Evolutionary conservation across 2,113 vertebrate genomes (phyloP).

Genomic region (Limanda limanda): DNA sequence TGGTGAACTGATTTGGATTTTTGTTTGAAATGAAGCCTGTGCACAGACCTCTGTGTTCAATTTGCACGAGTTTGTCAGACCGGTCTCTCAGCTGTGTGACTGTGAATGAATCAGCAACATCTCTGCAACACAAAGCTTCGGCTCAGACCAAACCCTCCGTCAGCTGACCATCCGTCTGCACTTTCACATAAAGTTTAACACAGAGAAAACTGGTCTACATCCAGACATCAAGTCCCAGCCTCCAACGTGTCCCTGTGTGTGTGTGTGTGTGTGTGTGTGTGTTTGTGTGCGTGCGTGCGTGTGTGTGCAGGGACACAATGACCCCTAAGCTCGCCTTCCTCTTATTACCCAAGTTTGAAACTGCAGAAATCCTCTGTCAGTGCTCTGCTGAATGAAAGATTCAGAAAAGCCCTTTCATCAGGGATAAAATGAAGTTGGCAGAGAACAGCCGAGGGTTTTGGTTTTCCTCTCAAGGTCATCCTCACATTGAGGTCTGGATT

Average conservation of each 20-base stretch:
- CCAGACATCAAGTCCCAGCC: conserved; percentile 20
- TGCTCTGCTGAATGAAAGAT: conserved; percentile 51
- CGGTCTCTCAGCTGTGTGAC: conserved; percentile 43
- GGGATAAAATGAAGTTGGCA: conserved; percentile 68
- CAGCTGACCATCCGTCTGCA: conserved; percentile 53
- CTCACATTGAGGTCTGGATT: conserved; percentile 29
- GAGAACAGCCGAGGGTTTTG: conserved; percentile 26
- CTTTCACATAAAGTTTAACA: conserved; percentile 45
- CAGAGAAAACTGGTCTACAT: conserved; percentile 21
- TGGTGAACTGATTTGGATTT: no score
- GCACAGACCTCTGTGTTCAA: not conserved
- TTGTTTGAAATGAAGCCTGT: no score
- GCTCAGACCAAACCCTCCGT: conserved; percentile 14
- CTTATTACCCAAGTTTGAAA: conserved; percentile 34
- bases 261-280: conserved; percentile 31
- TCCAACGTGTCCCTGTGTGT: conserved; percentile 10
- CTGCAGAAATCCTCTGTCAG: conserved; percentile 49
- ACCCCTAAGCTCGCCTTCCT: conserved; percentile 9
- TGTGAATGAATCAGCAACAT: conserved; percentile 17
- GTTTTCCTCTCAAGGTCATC: conserved; percentile 66
- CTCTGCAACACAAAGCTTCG: conserved; percentile 39
- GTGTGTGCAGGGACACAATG: conserved; percentile 2
- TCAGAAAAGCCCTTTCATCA: conserved; percentile 64
- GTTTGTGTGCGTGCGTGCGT: not conserved
- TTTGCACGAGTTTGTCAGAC: not conserved